phyloP scores from a whole-genome alignment of 2,888 invertebrate species.

The Euclidia mi region DNA sequence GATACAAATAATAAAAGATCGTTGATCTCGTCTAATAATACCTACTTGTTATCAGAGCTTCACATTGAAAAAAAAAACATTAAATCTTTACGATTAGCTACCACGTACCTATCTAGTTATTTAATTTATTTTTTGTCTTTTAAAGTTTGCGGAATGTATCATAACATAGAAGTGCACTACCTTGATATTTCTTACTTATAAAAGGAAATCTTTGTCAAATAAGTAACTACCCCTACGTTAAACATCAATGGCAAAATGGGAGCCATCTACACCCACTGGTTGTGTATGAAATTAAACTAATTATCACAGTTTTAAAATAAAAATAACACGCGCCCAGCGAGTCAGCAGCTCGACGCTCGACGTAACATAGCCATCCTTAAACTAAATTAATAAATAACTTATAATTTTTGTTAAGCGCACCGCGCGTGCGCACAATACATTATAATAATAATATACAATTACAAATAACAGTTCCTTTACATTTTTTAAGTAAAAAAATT shows the following conservation, averaged over 20 bases:
- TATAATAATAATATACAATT: slow-evolving; percentile 70
- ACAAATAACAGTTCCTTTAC: slow-evolving; percentile 81
- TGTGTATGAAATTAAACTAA: slow-evolving; percentile 79
- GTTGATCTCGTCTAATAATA: too few relatives aligned
- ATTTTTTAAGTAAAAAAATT: slow-evolving; percentile 77
- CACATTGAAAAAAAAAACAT: too few relatives aligned
- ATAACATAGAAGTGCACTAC: too few relatives aligned
- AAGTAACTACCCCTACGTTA: slow-evolving; percentile 33
- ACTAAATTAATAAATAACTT: slow-evolving; percentile 88
- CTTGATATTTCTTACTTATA: background rate
- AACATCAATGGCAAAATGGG: slow-evolving; percentile 60
- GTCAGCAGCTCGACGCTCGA: slow-evolving; percentile 70
- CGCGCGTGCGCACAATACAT: slow-evolving; percentile 69
- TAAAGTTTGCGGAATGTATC: too few relatives aligned
- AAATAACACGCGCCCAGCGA: slow-evolving; percentile 77
- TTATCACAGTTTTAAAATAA: slow-evolving; percentile 89
- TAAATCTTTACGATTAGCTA: too few relatives aligned
- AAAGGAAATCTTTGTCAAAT: slow-evolving; percentile 1
- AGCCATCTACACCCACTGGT: slow-evolving; percentile 64
- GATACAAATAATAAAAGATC: too few relatives aligned
- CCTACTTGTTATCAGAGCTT: too few relatives aligned
- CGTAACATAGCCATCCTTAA: slow-evolving; percentile 86
- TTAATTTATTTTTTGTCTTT: background rate
- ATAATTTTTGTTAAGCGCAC: slow-evolving; percentile 78
- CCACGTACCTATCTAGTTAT: background rate